Percentiles rank a stretch among this genome's conserved stretches.
These are phyloP conservation scores for Lagopus leucura DNA, from an alignment of 2,113 vertebrate species.

Conservation along the genomic window DNA sequence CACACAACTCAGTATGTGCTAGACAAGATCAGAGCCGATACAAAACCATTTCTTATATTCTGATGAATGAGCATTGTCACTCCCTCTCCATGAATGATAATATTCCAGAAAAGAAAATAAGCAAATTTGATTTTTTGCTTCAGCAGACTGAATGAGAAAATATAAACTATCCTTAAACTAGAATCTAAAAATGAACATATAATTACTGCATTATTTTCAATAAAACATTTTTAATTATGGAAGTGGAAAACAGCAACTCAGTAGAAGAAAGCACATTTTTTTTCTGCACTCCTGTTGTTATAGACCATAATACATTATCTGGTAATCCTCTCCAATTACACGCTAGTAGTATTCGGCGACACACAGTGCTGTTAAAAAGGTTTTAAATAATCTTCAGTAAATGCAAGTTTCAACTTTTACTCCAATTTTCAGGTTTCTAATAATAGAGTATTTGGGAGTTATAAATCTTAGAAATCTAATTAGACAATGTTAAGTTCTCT, in stretches of 20 bases:
- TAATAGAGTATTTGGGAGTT: slow-evolving; percentile 72
- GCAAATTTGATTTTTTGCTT: background rate
- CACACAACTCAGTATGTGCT: background rate
- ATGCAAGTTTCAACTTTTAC: slow-evolving; percentile 67
- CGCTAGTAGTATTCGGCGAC: slow-evolving; percentile 5
- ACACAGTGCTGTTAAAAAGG: slow-evolving; percentile 26
- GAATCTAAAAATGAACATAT: slow-evolving; percentile 36
- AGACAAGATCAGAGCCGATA: background rate
- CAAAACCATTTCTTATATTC: background rate
- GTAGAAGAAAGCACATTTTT: background rate
- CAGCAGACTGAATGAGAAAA: background rate
- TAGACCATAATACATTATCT: background rate
- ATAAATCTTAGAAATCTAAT: slow-evolving; percentile 83
- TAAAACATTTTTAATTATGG: slow-evolving; percentile 48
- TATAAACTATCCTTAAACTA: slow-evolving; percentile 1
- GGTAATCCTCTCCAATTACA: slow-evolving; percentile 46
- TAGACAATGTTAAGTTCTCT: slow-evolving; percentile 82
- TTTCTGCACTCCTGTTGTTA: slow-evolving; percentile 9
- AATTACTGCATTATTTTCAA: slow-evolving; percentile 20
- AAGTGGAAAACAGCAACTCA: slow-evolving; percentile 28
- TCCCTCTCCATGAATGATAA: background rate
- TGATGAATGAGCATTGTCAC: background rate
- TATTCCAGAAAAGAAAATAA: background rate
- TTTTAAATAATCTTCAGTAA: slow-evolving; percentile 74
- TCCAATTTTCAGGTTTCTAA: slow-evolving; percentile 72